A percentile compares a stretch with the other conserved stretches of the same genome.
phyloP scores from a whole-genome alignment of 2,113 vertebrate species.

The Todiramphus saurophagus region DNA sequence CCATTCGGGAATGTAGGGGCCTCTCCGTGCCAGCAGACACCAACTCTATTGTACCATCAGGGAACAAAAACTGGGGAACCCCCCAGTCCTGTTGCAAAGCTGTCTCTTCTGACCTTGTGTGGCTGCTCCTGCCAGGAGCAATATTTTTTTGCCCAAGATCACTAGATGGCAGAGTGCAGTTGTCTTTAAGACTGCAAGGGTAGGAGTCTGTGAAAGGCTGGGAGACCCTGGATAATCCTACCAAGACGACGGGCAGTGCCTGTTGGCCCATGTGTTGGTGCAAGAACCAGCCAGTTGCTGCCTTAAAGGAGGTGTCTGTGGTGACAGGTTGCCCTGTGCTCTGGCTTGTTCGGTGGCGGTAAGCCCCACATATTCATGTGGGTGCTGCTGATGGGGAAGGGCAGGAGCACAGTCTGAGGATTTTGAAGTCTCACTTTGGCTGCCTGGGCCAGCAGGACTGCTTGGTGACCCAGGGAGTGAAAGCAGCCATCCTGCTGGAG shows the following conservation, averaged over 20 bases:
- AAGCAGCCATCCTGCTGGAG: background rate
- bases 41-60: background rate
- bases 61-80: background rate
- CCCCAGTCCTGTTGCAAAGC: background rate
- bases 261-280: background rate
- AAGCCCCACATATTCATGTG: background rate
- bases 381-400: background rate
- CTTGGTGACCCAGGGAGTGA: background rate
- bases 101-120: accelerated
- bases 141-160: constrained; percentile 30
- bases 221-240: background rate
- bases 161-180: constrained; percentile 46
- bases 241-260: background rate
- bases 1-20: background rate
- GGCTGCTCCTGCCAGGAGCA: background rate
- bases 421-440: background rate
- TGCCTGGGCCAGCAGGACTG: accelerated
- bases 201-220: background rate
- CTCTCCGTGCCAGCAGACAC: background rate
- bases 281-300: background rate
- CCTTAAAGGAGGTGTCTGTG: background rate
- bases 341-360: background rate
- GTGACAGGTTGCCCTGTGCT: background rate
- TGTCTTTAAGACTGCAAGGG: background rate
- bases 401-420: background rate